Evolutionary conservation across 1,140 invertebrate genomes (phyloP), one percentile per base, ranked within the genome.

Genomic region (Papilio polyxenes): DNA sequence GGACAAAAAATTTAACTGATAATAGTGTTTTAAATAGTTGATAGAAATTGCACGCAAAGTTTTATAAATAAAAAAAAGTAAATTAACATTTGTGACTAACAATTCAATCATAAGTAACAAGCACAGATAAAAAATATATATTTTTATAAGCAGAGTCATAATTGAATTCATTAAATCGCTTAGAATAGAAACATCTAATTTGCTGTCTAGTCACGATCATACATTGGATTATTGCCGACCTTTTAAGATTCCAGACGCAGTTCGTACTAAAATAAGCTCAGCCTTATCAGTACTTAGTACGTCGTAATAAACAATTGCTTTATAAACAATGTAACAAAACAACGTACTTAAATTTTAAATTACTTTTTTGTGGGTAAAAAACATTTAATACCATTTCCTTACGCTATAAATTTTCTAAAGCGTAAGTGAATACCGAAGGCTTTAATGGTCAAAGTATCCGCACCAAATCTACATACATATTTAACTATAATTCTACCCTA

Each of bases 121-220:
- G n/a, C 23, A 31, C 23, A 31, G 23, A 31, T 31, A 31, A 31
- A 31, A 31, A 31, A 31, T 31, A 31, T 31, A 31, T 31, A 31
- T 31, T 56, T 56, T 56, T 69, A 31, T 23, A 23, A 15, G 20
- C 17, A 48, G 8, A 49, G 20, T 75, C 17, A 17, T 48, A 31
- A 13, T 9, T 75, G 40, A 75, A 48, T 48, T 75, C 17, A 75
- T 53, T 53, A 76, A 49, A 76, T 53, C 0, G 20, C 75, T 76
- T 56, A 76, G 9, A 53, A 76, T 76, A 49, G 49, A 31, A 31
- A 76, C 2, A 76, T n/a, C 75, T 53, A 13, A 76, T 76, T 77
- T 77, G 48, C 13, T 53, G n/a, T 77, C 75, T 56, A 15, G 20
- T 77, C 75, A 77, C 75, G 75, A 77, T 49, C 20, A 1, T 31